Base-by-base conservation (phyloP, 2,113 vertebrate genomes). In the Nothocercus nigrocapillus region DNA sequence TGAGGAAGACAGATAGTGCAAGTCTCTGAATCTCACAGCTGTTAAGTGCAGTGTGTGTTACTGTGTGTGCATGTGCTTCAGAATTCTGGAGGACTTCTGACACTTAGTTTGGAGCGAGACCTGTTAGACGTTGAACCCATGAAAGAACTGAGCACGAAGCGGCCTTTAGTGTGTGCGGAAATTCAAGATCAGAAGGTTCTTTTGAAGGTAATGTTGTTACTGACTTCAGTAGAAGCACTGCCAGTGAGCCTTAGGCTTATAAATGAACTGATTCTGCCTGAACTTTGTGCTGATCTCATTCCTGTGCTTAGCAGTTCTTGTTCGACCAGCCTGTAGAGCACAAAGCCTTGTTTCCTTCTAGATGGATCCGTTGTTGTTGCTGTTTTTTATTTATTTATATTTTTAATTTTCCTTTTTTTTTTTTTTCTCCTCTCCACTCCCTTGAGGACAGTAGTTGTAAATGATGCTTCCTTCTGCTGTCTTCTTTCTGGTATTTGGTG, bases 51-150 rank as follows among this genome's bases (percentile, higher is more conserved):
- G 0, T 22, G 54, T 1, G 1, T 20, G 69, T 86, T 7, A 28
- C 12, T 84, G 49, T 0, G 3, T 94, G 13, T 85, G 11, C 28
- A 5, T 66, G 68, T 95, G 40, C 68, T 91, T 67, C 94, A 99
- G 98, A 97, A 95, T 84, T 98, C 98, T n/a, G 97, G 93, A 30
- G 98, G 98, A 51, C 98, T 98, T 76, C 85, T 98, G 88, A 95
- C 97, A 32, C 69, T 91, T 81, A 98, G 97, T 92, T 95, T 98
- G 94, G 98, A 99, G 78, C 95, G 98, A 80, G 97, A 98, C 72
- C 95, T 98, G 92, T 97, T 99, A 93, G 98, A 98, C 73, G 96
- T 96, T 49, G 97, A 98, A 77, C 98, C 98, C 38, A 95, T 98
- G 97, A 98, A 97, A 73, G 98, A 98, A 74, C 97, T 98, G 75